A percentile compares a stretch with the other conserved stretches of the same genome.
Evolutionary conservation across 1,140 invertebrate genomes (phyloP).

Genomic region (Drosophila neocordata): DNA sequence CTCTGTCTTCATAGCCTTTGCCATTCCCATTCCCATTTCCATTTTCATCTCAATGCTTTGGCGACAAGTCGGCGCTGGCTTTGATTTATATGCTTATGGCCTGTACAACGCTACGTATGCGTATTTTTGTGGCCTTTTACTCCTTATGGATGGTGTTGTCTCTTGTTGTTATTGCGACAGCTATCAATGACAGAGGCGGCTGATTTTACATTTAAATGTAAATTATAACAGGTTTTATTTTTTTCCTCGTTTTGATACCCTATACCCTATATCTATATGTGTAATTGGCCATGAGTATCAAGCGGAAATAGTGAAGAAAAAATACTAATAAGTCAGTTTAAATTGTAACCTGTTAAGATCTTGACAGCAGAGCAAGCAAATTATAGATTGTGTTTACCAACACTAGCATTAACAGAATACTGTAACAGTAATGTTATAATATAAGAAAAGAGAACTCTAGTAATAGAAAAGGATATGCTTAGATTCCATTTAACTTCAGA

Average conservation of each 20-base stretch:
- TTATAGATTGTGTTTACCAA: too few species aligned
- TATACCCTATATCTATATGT: not conserved
- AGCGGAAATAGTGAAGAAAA: too few species aligned
- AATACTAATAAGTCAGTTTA: too few species aligned
- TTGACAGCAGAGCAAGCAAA: too few species aligned
- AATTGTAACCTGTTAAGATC: too few species aligned
- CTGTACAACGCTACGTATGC: constrained; percentile 73
- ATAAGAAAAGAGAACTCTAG: too few species aligned
- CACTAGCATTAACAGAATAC: too few species aligned
- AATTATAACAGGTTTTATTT: constrained; percentile 55
- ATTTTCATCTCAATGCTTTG: constrained; percentile 34
- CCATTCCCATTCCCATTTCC: not conserved
- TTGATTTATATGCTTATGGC: constrained; percentile 67
- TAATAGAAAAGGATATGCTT: too few species aligned
- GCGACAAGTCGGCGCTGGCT: constrained; percentile 55
- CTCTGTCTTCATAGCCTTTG: not conserved
- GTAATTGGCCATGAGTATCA: not conserved
- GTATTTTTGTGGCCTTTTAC: constrained; percentile 37
- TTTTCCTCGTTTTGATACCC: constrained; percentile 18
- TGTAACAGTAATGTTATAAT: too few species aligned
- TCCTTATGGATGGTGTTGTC: constrained; percentile 3
- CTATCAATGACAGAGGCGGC: constrained; percentile 67
- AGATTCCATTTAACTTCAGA: too few species aligned
- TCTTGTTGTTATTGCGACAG: constrained; percentile 19
- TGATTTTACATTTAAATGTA: constrained; percentile 78